Evolutionary conservation across 2,888 invertebrate species (phyloP).

Genomic region (Drosophila greeni): DNA sequence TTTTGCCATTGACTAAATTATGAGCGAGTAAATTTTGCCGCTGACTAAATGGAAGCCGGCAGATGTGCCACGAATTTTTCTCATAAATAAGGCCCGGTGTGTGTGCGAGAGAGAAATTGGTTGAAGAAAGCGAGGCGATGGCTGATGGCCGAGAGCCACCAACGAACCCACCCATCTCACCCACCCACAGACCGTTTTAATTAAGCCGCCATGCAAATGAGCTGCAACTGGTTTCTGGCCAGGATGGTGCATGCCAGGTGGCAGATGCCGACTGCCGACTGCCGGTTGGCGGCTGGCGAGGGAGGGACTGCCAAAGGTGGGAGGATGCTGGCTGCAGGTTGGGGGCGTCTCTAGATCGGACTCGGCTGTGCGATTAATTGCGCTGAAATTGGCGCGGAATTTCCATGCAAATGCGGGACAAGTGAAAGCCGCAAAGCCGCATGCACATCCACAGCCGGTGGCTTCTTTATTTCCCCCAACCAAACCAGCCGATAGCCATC

Average conservation of each 20-base stretch:
- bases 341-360: constrained; percentile 58
- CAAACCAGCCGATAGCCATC: constrained; percentile 31
- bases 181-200: constrained; percentile 70
- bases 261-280: constrained; percentile 8
- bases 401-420: constrained; percentile 62
- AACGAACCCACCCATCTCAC: constrained; percentile 36
- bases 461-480: constrained; percentile 64
- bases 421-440: constrained; percentile 57
- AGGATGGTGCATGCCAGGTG: constrained; percentile 30
- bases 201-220: constrained; percentile 70
- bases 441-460: constrained; percentile 47
- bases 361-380: constrained; percentile 69
- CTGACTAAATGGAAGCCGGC: constrained; percentile 53
- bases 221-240: constrained; percentile 41
- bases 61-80: constrained; percentile 68
- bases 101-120: constrained; percentile 51
- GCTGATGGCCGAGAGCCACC: constrained; percentile 42
- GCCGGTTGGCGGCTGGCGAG: constrained; percentile 1
- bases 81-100: constrained; percentile 54
- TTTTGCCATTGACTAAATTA: constrained; percentile 49
- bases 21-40: constrained; percentile 48
- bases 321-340: constrained; percentile 34
- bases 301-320: constrained; percentile 9
- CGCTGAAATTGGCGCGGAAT: constrained; percentile 64
- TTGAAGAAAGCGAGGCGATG: constrained; percentile 57